phyloP scores from a whole-genome alignment of 2,888 invertebrate species.

The Heteromyza rotundicornis region DNA sequence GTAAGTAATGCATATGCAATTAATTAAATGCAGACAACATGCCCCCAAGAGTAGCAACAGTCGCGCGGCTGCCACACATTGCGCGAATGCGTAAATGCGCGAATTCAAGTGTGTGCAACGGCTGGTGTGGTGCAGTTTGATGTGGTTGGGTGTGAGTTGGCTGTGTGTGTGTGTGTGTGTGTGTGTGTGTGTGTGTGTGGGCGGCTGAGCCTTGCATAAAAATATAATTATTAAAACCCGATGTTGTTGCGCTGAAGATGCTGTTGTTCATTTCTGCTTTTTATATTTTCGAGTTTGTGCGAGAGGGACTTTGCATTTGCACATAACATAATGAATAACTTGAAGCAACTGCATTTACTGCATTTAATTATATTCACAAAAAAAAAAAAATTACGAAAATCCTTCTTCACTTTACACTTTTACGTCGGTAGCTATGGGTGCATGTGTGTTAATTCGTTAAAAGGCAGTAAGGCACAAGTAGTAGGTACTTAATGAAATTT shows the following conservation, averaged over 20 bases:
- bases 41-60: conserved; percentile 20
- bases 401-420: no score
- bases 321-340: background rate
- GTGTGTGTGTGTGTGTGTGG: background rate
- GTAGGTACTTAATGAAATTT: no score
- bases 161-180: background rate
- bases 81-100: background rate
- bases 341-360: background rate
- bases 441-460: background rate
- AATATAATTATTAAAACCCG: background rate
- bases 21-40: conserved; percentile 51
- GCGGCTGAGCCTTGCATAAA: background rate
- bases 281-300: no score
- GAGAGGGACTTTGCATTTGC: no score
- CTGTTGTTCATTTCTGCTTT: no score
- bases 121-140: no score
- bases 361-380: background rate
- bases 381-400: background rate
- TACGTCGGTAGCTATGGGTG: no score
- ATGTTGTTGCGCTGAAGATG: no score
- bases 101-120: no score
- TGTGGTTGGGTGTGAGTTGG: no score
- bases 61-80: background rate
- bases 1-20: conserved; percentile 37
- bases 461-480: background rate